Percentiles rank a stretch among this genome's conserved stretches.
Evolutionary conservation across 2,113 vertebrate species (phyloP).

Genomic region (Mastomys natalensis): DNA sequence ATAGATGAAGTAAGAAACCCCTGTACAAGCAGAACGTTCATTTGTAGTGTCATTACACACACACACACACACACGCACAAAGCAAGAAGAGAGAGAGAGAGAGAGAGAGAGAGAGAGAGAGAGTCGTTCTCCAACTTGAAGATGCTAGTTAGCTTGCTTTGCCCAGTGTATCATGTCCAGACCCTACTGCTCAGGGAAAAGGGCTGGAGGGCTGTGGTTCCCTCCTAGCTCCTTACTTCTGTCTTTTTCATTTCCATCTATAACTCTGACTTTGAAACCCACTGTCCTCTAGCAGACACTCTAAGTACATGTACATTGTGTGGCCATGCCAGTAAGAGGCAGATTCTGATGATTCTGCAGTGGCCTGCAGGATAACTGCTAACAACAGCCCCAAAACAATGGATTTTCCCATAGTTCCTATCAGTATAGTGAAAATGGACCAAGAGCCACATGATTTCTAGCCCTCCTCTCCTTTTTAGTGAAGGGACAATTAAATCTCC

Average conservation of each 20-base stretch:
- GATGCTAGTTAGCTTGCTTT: neutral
- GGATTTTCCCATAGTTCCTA: constrained; percentile 52
- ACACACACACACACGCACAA: neutral
- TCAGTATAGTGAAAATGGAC: neutral
- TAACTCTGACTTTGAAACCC: neutral
- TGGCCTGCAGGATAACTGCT: neutral
- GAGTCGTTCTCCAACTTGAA: neutral
- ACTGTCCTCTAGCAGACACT: neutral
- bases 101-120: too few species aligned
- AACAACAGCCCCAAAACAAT: neutral
- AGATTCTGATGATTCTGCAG: neutral
- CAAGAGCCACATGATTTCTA: neutral
- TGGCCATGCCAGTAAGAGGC: neutral
- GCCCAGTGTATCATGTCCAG: neutral
- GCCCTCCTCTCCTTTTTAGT: neutral
- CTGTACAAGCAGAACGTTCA: neutral
- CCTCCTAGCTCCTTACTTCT: neutral
- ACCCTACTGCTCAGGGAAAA: neutral
- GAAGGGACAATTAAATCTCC: neutral
- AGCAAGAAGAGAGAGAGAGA: too few species aligned
- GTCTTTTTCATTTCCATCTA: neutral
- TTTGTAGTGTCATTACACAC: neutral
- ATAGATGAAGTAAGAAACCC: neutral
- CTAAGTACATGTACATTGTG: neutral
- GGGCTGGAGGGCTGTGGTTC: fast-evolving